phyloP scores from a whole-genome alignment of 2,888 invertebrate species.

The Thelaira solivaga region DNA sequence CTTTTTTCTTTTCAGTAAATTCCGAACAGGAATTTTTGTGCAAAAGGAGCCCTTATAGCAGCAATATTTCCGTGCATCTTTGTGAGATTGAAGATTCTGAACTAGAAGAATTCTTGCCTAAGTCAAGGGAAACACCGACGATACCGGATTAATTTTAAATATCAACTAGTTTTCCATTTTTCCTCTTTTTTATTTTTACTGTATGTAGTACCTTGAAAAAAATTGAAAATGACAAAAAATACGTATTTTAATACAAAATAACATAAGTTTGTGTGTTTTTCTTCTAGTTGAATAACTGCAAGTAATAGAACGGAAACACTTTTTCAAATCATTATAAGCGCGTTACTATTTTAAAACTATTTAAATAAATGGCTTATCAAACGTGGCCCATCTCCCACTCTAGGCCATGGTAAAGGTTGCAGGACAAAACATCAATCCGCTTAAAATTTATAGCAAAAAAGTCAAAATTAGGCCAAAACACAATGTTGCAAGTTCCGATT shows the following conservation, averaged over 20 bases:
- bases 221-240: constrained; percentile 28
- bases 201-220: constrained; percentile 46
- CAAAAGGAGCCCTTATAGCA: constrained; percentile 71
- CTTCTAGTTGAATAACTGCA: too few species aligned
- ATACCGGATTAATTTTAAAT: constrained; percentile 34
- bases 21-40: constrained; percentile 49
- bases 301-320: too few species aligned
- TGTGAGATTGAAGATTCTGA: constrained; percentile 96
- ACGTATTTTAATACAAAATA: constrained; percentile 54
- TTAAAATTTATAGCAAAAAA: too few species aligned
- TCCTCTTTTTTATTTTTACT: constrained; percentile 27
- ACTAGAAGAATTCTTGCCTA: constrained; percentile 79
- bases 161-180: constrained; percentile 51
- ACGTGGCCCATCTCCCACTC: too few species aligned
- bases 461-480: too few species aligned
- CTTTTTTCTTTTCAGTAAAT: constrained; percentile 44
- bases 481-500: too few species aligned
- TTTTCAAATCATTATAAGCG: too few species aligned
- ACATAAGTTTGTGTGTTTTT: not conserved
- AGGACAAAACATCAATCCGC: too few species aligned
- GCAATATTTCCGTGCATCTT: constrained; percentile 90
- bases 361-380: too few species aligned
- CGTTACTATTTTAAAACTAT: too few species aligned
- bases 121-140: constrained; percentile 22
- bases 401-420: too few species aligned